Conservation (phyloP, 2,797 vertebrate species). For the Pipistrellus pipistrellus region DNA sequence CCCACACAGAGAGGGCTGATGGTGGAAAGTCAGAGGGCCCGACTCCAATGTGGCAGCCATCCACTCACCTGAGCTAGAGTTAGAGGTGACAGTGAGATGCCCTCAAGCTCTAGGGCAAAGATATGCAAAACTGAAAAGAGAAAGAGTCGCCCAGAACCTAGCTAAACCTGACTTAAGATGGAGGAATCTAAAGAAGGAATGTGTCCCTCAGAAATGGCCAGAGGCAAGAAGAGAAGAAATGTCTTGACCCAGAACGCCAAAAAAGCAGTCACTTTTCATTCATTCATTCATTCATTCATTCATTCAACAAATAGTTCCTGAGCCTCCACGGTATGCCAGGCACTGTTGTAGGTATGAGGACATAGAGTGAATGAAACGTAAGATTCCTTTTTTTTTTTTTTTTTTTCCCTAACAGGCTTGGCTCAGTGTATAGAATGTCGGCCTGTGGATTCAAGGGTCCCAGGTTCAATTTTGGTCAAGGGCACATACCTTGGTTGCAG, state of each 20-base stretch:
- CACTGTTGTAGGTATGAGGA: neutral
- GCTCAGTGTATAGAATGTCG: too few relatives aligned
- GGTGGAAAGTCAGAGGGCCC: neutral
- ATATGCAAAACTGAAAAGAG: conserved; percentile 14
- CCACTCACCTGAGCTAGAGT: too few relatives aligned
- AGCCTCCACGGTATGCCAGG: neutral
- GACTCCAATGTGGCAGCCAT: neutral
- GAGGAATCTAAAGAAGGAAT: conserved; percentile 26
- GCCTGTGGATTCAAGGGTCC: too few relatives aligned
- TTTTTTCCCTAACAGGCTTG: too few relatives aligned
- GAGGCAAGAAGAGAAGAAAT: neutral
- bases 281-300: neutral
- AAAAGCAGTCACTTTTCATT: neutral
- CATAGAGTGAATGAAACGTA: neutral
- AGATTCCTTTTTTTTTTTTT: neutral
- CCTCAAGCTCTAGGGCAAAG: conserved; percentile 31
- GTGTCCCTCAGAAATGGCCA: neutral
- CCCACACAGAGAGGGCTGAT: neutral
- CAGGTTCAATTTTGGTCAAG: too few relatives aligned
- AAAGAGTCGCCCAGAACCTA: neutral
- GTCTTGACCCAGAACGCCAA: too few relatives aligned
- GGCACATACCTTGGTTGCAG: too few relatives aligned
- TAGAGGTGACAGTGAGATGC: neutral
- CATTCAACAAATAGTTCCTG: neutral
- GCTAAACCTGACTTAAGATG: neutral